Conservation (phyloP, 2,797 vertebrate species). For the Sebastes alutus region DNA sequence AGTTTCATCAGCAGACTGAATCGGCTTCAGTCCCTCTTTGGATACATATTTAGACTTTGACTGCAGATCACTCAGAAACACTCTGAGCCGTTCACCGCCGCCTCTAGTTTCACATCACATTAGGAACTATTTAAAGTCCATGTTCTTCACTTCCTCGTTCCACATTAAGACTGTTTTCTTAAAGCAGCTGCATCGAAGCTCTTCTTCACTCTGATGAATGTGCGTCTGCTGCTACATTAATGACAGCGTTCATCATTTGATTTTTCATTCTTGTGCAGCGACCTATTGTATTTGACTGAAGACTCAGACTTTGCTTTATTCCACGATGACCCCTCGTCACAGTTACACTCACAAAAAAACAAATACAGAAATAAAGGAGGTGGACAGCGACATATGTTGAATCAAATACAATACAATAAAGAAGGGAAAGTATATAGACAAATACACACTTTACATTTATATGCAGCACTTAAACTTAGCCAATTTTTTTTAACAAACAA, state of each 20-base stretch:
- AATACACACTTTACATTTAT: no score
- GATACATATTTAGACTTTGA: slow-evolving; percentile 33
- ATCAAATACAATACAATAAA: no score
- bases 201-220: neutral
- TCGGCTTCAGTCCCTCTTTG: slow-evolving; percentile 11
- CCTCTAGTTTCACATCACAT: neutral
- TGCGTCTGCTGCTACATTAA: neutral
- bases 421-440: no score
- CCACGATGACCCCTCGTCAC: no score
- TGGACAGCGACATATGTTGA: no score
- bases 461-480: no score
- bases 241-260: neutral
- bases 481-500: no score
- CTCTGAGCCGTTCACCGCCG: neutral
- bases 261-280: no score
- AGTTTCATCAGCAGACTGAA: neutral
- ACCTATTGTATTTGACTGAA: no score
- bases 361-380: no score
- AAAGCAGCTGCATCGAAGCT: neutral
- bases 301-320: no score
- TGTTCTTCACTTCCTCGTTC: slow-evolving; percentile 6
- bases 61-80: neutral
- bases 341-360: no score
- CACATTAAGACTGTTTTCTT: neutral
- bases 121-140: neutral